Evolutionary conservation across 1,140 invertebrate genomes (phyloP).

Genomic region (Daktulosphaira vitifoliae): DNA sequence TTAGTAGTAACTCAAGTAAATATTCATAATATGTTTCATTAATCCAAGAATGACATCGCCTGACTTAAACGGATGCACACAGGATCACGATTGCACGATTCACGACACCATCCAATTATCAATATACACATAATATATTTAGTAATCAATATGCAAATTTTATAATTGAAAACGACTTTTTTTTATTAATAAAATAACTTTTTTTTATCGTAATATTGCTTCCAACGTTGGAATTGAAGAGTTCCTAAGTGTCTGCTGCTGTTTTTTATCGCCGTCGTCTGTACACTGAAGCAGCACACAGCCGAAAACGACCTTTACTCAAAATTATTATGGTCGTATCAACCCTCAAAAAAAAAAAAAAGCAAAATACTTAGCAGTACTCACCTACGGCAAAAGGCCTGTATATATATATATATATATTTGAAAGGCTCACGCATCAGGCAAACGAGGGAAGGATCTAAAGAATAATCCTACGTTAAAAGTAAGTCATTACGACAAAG

Average conservation of each 20-base stretch:
- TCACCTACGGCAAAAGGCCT: neutral
- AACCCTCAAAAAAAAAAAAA: neutral
- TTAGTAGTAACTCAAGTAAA: too few species aligned
- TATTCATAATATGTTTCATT: too few species aligned
- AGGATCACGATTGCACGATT: too few species aligned
- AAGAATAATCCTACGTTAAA: constrained; percentile 10
- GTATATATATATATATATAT: neutral
- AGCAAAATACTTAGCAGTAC: constrained; percentile 1
- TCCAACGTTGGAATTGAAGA: neutral
- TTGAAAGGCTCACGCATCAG: neutral
- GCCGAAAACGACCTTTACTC: constrained; percentile 24
- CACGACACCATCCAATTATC: too few species aligned
- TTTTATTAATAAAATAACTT: too few species aligned
- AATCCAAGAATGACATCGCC: too few species aligned
- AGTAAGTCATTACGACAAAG: constrained; percentile 12
- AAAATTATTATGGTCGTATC: constrained; percentile 10
- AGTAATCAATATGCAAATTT: too few species aligned
- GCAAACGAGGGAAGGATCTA: neutral
- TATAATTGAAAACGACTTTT: too few species aligned
- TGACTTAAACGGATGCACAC: too few species aligned
- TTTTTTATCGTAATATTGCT: too few species aligned
- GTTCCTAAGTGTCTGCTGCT: constrained; percentile 21
- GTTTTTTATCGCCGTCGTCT: constrained; percentile 31
- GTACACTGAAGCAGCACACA: constrained; percentile 7
- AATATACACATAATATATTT: too few species aligned